phyloP scores from a whole-genome alignment of 1,140 invertebrate species.

The Ctenoplectra terminalis region DNA sequence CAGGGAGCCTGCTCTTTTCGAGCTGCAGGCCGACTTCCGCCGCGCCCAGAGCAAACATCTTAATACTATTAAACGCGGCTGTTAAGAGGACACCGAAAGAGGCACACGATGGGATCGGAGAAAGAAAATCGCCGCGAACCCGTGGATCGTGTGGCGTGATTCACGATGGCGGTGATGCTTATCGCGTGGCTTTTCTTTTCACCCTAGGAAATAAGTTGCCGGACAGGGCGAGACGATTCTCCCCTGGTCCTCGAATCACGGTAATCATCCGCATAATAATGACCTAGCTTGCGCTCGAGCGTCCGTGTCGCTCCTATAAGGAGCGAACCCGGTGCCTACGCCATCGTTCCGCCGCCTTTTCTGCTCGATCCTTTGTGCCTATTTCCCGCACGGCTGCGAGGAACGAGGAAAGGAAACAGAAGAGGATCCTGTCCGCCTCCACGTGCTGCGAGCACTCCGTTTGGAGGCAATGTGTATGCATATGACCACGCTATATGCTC shows the following conservation, averaged over 20 bases:
- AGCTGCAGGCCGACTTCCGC: neutral
- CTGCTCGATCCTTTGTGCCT: slow-evolving; percentile 31
- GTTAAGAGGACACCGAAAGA: neutral
- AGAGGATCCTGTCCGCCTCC: slow-evolving; percentile 74
- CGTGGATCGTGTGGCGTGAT: slow-evolving; percentile 42
- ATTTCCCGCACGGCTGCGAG: slow-evolving; percentile 11
- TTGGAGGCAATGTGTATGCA: too few species aligned
- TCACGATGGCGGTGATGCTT: slow-evolving; percentile 52
- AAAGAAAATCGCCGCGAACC: neutral
- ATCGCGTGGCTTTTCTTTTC: slow-evolving; percentile 54
- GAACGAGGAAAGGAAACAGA: slow-evolving; percentile 21
- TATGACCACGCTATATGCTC: too few species aligned
- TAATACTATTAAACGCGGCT: slow-evolving; percentile 4
- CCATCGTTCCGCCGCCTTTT: slow-evolving; percentile 33
- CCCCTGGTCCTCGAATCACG: slow-evolving; percentile 38
- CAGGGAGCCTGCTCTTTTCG: neutral
- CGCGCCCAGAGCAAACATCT: slow-evolving; percentile 19
- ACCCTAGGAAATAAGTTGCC: slow-evolving; percentile 47
- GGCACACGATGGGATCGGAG: neutral
- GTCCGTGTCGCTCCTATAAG: slow-evolving; percentile 72
- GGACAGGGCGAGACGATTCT: slow-evolving; percentile 32
- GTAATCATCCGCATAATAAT: slow-evolving; percentile 71
- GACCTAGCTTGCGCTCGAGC: slow-evolving; percentile 49
- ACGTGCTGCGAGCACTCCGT: slow-evolving; percentile 49
- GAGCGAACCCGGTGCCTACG: slow-evolving; percentile 66